Percentiles rank a stretch among this genome's conserved stretches.
phyloP scores from a whole-genome alignment of 2,888 invertebrate genomes.

The Rhaphigaster nebulosa region DNA sequence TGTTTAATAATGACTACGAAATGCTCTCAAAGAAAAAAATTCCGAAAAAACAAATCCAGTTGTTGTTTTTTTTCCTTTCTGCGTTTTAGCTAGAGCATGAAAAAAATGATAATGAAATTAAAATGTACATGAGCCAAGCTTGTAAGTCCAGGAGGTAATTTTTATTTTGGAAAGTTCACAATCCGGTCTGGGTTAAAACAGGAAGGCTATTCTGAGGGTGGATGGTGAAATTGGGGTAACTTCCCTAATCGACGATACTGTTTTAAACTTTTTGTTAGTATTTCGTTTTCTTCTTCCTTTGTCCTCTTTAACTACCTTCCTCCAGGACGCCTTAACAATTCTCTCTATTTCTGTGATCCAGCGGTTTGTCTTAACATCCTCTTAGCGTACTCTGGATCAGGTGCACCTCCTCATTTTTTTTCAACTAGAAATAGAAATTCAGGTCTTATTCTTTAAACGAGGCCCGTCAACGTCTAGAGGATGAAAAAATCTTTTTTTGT shows the following conservation, averaged over 20 bases:
- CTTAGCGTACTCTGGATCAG: too few species aligned
- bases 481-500: too few species aligned
- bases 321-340: neutral
- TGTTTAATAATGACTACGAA: too few species aligned
- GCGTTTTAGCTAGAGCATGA: too few species aligned
- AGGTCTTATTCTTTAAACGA: too few species aligned
- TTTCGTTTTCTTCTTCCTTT: constrained; percentile 14
- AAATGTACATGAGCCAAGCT: neutral
- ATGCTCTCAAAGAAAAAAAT: too few species aligned
- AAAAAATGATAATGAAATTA: neutral
- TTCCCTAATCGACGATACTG: constrained; percentile 2
- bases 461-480: too few species aligned
- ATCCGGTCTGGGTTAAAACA: neutral
- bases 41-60: too few species aligned
- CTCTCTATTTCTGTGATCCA: neutral
- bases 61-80: too few species aligned
- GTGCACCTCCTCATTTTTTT: too few species aligned
- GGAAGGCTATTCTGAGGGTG: neutral
- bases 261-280: constrained; percentile 4
- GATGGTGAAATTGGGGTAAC: neutral
- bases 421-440: too few species aligned
- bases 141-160: neutral
- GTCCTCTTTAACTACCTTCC: neutral
- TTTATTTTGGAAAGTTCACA: neutral
- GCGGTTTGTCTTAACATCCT: neutral